Base-by-base conservation (phyloP, 2,113 vertebrate species). In the Calonectris borealis region DNA sequence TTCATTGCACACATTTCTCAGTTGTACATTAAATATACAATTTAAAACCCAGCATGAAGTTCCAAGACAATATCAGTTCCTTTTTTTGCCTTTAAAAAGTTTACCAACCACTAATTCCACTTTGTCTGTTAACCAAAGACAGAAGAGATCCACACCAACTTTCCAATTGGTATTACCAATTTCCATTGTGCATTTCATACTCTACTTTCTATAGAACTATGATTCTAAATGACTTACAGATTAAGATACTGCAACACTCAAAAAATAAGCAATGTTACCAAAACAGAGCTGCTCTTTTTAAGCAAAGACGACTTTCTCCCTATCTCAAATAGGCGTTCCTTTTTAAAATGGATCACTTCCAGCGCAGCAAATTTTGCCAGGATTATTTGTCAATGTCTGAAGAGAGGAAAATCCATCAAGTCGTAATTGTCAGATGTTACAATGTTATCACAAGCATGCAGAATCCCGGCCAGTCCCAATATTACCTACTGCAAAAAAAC, bases 401-500 rank as follows among this genome's bases (percentile, higher is more conserved):
- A 60, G 83, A 86, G 61, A 81, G 79, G 55, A 32, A 24, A 83
- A 68, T 62, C 86, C 64, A 81, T 55, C 20, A 4, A 36, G 69
- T 26, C 11, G 8, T 48, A 81, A 76, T 2, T 73, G 60, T 65
- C 86, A 84, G 80, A 22, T 70, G 21, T 61, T 77, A 76, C 1
- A 22, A 49, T 13, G 80, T 78, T 80, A 92, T 46, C 83, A 73
- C 42, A 84, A 18, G 65, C 49, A 73, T 38, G 69, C 55, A 86
- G 88, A 88, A 86, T 92, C 80, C 49, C 72, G 88, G 83, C 44
- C 86, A 94, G 46, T 62, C 60, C 65, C 49, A 88, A 17, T 62
- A 84, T 75, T 55, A 58, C 72, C 71, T 92, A 94, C 83, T 96
- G 65, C 62, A 88, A 82, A 83, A 83, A 93, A 62, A 20, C 31